phyloP scores from a whole-genome alignment of 2,888 invertebrate species.

The Tribolium freemani region DNA sequence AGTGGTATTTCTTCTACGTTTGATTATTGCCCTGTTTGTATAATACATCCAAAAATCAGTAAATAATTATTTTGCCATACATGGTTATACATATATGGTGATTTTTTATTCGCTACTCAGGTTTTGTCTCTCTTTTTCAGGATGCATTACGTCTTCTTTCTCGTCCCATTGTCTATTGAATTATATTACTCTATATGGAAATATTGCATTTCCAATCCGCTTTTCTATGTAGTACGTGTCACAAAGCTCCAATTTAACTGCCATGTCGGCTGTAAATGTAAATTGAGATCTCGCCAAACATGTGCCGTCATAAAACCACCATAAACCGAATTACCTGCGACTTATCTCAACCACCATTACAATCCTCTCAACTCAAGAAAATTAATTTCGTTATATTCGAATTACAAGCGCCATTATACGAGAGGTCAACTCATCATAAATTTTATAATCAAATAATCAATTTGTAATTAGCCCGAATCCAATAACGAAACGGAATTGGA shows the following conservation, averaged over 20 bases:
- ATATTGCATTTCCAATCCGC: constrained; percentile 35
- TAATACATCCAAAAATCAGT: too few species aligned
- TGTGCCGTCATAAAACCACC: constrained; percentile 5
- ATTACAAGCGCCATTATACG: not conserved
- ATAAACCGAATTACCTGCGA: constrained; percentile 6
- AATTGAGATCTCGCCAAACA: constrained; percentile 27
- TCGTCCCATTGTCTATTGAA: constrained; percentile 31
- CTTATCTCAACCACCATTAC: not conserved
- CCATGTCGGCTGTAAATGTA: constrained; percentile 28
- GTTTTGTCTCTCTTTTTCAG: constrained; percentile 3
- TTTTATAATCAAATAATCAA: not conserved
- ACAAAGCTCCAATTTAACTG: constrained; percentile 34
- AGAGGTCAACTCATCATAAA: not conserved
- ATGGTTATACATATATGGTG: too few species aligned
- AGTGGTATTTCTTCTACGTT: too few species aligned
- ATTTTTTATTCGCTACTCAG: not conserved
- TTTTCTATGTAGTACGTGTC: constrained; percentile 27
- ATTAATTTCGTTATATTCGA: not conserved
- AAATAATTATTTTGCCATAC: too few species aligned
- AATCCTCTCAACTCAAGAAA: not conserved
- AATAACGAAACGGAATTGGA: constrained; percentile 8
- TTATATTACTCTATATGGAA: constrained; percentile 34
- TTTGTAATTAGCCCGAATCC: constrained; percentile 21
- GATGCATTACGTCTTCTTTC: not conserved
- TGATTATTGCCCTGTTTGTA: too few species aligned